Evolutionary conservation across 2,797 vertebrate genomes (phyloP), one percentile per base, ranked within the genome.

Genomic region (Schizothorax lantsangensis): DNA sequence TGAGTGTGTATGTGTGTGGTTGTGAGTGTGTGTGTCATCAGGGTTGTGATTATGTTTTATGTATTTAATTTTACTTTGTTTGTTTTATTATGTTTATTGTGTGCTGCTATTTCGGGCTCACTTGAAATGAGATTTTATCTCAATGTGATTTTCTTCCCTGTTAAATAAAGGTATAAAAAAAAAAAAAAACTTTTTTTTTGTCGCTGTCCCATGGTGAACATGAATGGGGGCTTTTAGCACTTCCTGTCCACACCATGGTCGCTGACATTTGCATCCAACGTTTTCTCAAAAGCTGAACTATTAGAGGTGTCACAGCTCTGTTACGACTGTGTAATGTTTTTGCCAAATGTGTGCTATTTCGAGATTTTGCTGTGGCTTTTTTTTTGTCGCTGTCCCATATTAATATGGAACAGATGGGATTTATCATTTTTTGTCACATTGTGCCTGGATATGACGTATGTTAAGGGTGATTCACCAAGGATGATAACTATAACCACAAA

Each of bases 201-300:
- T n/a, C n/a, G n/a, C n/a, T n/a, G n/a, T n/a, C 36, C 49, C 30
- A 4, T 47, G 71, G 49, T 33, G n/a, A 15, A 21, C 82, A 62
- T 12, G 59, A 80, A 77, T 40, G 71, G 38, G 57, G 52, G 38
- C 52, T 80, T 86, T 86, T 84, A 78, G 66, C 85, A 71, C 77
- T 33, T 64, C 64, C n/a, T 49, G 52, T 79, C 81, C 49, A 81
- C 74, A 45, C 59, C 54, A 21, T 52, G 78, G 30, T 79, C 43
- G 8, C 1, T 86, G 43, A 54, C 45, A 69, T 78, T 78, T 78
- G 38, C 49, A 30, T 74, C 69, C 78, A 52, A n/a, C 52, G 12
- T 43, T 23, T 62, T 80, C 8, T 84, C 23, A 38, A 69, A 64
- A 79, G 33, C n/a, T 74, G 33, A 62, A 38, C 83, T 26, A 36